Percentiles rank a stretch among this genome's conserved stretches.
Conservation (phyloP, 2,888 invertebrate genomes). For the Drosophila crucigera region DNA sequence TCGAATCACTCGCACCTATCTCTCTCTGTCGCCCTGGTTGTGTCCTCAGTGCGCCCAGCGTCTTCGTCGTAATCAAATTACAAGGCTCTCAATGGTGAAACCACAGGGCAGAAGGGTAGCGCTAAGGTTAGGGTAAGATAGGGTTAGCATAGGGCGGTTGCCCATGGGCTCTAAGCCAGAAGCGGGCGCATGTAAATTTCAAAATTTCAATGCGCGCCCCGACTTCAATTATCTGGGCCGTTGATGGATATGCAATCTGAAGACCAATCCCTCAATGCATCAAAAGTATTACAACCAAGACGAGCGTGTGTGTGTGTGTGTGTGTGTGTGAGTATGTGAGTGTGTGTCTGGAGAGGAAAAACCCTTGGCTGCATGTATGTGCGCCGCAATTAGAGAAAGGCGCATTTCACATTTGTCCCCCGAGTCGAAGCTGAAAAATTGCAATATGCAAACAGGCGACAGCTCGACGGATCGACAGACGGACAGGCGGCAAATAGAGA, state of each 20-base stretch:
- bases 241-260: conserved; percentile 73
- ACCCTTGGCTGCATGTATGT: conserved; percentile 47
- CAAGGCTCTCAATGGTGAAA: conserved; percentile 59
- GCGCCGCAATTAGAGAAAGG: conserved; percentile 78
- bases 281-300: conserved; percentile 51
- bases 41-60: conserved; percentile 55
- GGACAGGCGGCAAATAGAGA: background rate
- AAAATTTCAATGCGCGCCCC: conserved; percentile 43
- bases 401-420: conserved; percentile 61
- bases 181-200: conserved; percentile 64
- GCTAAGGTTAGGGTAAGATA: conserved; percentile 15
- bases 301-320: conserved; percentile 13
- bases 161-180: background rate
- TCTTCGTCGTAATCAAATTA: conserved; percentile 72
- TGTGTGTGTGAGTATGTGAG: conserved; percentile 21
- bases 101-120: conserved; percentile 59
- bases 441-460: conserved; percentile 78
- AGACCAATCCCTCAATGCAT: conserved; percentile 67
- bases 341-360: conserved; percentile 49
- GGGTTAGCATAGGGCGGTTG: conserved; percentile 33
- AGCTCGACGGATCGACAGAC: conserved; percentile 23
- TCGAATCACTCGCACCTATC: conserved; percentile 14
- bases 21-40: conserved; percentile 12
- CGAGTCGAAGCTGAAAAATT: conserved; percentile 53
- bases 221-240: conserved; percentile 73